Evolutionary conservation across 2,888 invertebrate species (phyloP), one percentile per base, ranked within the genome.

Genomic region (Nycteola revayana): DNA sequence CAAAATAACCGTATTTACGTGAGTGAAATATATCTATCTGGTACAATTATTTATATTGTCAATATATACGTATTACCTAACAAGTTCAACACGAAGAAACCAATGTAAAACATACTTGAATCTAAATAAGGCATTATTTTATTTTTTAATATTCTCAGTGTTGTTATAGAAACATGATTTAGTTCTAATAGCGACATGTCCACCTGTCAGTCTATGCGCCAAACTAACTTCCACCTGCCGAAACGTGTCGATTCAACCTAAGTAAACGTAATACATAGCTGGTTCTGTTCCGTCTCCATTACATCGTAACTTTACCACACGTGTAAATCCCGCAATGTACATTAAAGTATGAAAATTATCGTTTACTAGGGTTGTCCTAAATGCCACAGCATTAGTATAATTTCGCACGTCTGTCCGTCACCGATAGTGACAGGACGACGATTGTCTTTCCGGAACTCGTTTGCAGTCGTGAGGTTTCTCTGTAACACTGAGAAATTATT

Each of bases 321-420:
- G n/a, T 1, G n/a, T 21, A 25, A 0, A 31, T n/a, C 1, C 1
- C 20, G 39, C 22, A 28, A 28, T 47, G 39, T 20, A 32, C 28
- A 7, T 24, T 5, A 9, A 0, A 7, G 7, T n/a, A 7, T 10
- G 2, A 22, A 7, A 3, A 22, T 26, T 25, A 10, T 0, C 21
- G 25, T 23, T 2, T 8, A 7, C 9, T 10, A 18, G 23, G 17
- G 18, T 10, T 5, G 25, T 21, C 14, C 21, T 5, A 5, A 29
- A 36, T 24, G 17, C n/a, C 11, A 29, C 50, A 60, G 54, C 66
- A 68, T 68, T 66, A 68, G 66, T 63, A 55, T 62, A 66, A 51
- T 66, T 69, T 70, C 69, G 61, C 66, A 38, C 56, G 66, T 65
- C 66, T 40, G 58, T 58, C 60, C 47, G 51, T 64, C 63, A 55